Evolutionary conservation across 2,888 invertebrate genomes (phyloP), one percentile per base, ranked within the genome.

Genomic region (Drosophila infuscata): DNA sequence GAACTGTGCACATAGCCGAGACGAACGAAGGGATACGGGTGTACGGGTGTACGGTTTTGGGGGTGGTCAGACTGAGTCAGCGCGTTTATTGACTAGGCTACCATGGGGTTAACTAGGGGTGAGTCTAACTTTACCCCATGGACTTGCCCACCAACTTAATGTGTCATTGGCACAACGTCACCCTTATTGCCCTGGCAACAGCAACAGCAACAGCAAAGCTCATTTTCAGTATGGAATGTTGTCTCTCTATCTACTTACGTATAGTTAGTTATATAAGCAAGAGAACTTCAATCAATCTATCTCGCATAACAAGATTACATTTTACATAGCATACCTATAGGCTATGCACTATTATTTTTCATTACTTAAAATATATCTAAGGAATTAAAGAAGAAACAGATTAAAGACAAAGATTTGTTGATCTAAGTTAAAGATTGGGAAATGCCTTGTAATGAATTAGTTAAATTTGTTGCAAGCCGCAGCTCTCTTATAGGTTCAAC

Each of bases 141-240:
- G 41, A 46, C 46, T 4, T 46, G 46, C 46, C 46, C 46, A 46
- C 15, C 58, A 68, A 76, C 83, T 79, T 74, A 82, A 87, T 82
- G 87, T 87, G 79, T 83, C 82, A 84, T 74, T 86, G 74, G 75
- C 65, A 74, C 69, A 79, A 78, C 67, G 63, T 53, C 68, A 74
- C 29, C 68, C 59, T 11, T 32, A 58, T 60, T 53, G 66, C 38
- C 66, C 53, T 54, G 48, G 67, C 54, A 67, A 67, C 68, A 54
- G 65, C 38, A 49, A 54, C n/a, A 43, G 33, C 12, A n/a, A 15
- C 65, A 25, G 15, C 15, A 25, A 15, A 46, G 46, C 25, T 8
- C 46, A 46, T 25, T 46, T 46, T 46, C 46, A 15, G 25, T 15
- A 25, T 25, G 15, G 8, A 15, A 25, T 46, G 15, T 25, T 25